These are phyloP conservation scores for Lateolabrax maculatus DNA, from an alignment of 2,797 vertebrate species.

Conservation along the genomic window DNA sequence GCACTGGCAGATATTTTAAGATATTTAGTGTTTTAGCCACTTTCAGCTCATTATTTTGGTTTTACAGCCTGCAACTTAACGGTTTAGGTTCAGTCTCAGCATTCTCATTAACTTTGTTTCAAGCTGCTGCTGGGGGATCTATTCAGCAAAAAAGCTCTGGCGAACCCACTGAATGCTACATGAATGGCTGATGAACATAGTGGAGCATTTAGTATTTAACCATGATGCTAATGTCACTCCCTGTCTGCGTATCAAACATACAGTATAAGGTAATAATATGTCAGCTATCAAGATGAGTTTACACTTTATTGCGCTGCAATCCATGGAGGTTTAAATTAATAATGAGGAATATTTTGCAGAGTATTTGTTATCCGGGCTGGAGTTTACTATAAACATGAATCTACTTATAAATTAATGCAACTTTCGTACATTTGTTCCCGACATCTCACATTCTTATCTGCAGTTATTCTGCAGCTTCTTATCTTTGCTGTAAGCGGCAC, in stretches of 20 bases:
- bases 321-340: background rate
- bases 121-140: background rate
- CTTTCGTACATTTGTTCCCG: background rate
- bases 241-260: background rate
- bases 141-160: background rate
- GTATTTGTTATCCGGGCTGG: background rate
- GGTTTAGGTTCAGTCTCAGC: background rate
- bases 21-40: background rate
- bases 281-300: background rate
- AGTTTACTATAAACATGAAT: background rate
- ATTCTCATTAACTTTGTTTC: background rate
- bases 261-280: too few species aligned
- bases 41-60: background rate
- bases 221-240: background rate
- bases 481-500: conserved; percentile 30
- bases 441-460: background rate
- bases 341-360: background rate
- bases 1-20: too few species aligned
- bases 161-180: background rate
- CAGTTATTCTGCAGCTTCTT: conserved; percentile 7
- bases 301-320: background rate
- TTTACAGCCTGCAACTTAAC: background rate
- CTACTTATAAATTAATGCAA: background rate
- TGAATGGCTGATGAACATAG: background rate
- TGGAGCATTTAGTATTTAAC: background rate